Conservation (phyloP, 2,797 vertebrate species). For the Channallabes apus region DNA sequence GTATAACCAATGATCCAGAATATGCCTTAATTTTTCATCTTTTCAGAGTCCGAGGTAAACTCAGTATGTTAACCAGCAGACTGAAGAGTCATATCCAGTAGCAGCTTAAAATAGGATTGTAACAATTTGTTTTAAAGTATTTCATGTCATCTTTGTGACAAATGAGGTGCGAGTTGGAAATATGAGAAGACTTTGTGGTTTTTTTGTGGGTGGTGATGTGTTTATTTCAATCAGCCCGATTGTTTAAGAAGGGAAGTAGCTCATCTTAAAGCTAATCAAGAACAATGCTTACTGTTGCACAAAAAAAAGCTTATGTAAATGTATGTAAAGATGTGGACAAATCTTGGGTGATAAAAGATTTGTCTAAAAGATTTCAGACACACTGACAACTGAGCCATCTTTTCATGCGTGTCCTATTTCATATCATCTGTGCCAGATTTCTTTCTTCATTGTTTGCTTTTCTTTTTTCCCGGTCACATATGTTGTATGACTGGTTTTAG, state of each 20-base stretch:
- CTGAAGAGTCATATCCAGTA: background rate
- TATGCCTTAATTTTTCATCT: conserved; percentile 50
- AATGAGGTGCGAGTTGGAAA: background rate
- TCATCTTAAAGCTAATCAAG: background rate
- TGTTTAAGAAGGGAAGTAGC: background rate
- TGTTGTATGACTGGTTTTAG: background rate
- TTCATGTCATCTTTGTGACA: background rate
- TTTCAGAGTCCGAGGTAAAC: conserved; percentile 15
- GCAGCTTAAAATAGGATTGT: background rate
- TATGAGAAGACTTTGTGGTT: background rate
- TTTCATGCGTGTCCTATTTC: no score
- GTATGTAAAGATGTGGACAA: background rate
- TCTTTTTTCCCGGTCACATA: no score
- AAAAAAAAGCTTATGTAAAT: background rate
- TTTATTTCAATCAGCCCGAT: conserved; percentile 3
- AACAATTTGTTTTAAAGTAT: background rate
- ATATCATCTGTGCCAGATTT: background rate
- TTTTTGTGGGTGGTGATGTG: background rate
- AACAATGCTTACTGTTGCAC: background rate
- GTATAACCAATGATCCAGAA: conserved; percentile 34
- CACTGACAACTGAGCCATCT: background rate
- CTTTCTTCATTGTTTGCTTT: background rate
- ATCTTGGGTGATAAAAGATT: background rate
- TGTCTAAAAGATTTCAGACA: background rate
- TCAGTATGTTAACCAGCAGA: conserved; percentile 9